Conservation (phyloP, 2,797 vertebrate species). For the Anomalospiza imberbis region DNA sequence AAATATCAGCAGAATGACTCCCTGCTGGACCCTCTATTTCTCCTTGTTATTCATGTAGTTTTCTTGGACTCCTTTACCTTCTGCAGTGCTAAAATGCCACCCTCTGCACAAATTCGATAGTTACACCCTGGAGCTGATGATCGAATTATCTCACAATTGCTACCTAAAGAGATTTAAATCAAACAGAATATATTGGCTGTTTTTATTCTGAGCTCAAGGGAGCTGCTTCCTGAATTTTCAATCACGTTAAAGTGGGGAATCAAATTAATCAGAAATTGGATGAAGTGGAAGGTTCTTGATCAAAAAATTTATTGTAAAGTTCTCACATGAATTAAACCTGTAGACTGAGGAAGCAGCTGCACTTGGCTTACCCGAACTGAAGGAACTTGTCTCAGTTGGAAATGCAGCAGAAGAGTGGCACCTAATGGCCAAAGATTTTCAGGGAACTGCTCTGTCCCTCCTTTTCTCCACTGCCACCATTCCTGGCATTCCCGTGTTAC, state of each 20-base stretch:
- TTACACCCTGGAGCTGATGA: not conserved
- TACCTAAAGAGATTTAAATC: not conserved
- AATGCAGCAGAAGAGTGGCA: conserved; percentile 67
- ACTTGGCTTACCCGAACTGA: not conserved
- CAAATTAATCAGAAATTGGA: conserved; percentile 22
- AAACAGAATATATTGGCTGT: not conserved
- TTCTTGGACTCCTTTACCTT: not conserved
- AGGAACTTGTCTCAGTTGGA: not conserved
- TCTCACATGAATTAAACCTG: not conserved
- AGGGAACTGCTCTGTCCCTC: not conserved
- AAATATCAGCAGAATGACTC: not conserved
- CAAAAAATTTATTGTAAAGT: not conserved
- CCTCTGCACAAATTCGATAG: not conserved
- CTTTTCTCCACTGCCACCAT: not conserved
- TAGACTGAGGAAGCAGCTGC: not conserved
- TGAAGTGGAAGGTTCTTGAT: not conserved
- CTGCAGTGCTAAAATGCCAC: not conserved
- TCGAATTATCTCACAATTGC: not conserved
- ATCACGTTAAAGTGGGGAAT: not conserved
- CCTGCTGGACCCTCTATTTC: not conserved
- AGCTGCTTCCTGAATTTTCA: not conserved
- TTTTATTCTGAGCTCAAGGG: not conserved
- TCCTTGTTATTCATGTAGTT: not conserved
- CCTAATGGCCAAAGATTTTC: conserved; percentile 49
- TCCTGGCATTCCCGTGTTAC: not conserved